Evolutionary conservation across 2,888 invertebrate species (phyloP).

Genomic region (Hydropsyche betteni): DNA sequence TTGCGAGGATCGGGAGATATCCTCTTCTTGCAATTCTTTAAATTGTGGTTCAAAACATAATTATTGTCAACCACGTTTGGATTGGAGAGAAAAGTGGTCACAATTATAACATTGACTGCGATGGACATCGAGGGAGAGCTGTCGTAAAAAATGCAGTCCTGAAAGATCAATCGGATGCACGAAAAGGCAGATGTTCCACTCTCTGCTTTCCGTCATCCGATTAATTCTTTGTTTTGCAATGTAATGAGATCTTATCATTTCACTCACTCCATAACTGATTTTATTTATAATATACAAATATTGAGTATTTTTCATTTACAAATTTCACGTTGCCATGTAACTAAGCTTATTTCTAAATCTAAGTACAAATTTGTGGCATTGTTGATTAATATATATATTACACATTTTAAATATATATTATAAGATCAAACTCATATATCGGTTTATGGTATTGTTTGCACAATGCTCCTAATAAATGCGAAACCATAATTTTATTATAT

Average conservation of each 20-base stretch:
- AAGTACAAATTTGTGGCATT: slow-evolving; percentile 49
- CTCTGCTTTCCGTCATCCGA: slow-evolving; percentile 26
- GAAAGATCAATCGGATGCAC: neutral
- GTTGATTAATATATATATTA: slow-evolving; percentile 26
- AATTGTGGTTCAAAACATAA: slow-evolving; percentile 28
- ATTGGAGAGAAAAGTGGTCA: slow-evolving; percentile 12
- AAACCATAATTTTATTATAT: neutral
- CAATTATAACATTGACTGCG: slow-evolving; percentile 2
- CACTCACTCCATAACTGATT: slow-evolving; percentile 27
- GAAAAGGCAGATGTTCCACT: slow-evolving; percentile 48
- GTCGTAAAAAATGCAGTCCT: neutral
- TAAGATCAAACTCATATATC: neutral
- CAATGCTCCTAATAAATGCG: slow-evolving; percentile 27
- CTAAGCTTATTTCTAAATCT: slow-evolving; percentile 45
- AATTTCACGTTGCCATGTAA: slow-evolving; percentile 24
- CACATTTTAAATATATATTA: neutral
- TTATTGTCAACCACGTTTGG: slow-evolving; percentile 28
- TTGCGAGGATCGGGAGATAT: slow-evolving; percentile 35
- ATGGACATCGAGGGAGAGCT: slow-evolving; percentile 12
- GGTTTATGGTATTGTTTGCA: neutral
- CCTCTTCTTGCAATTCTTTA: neutral
- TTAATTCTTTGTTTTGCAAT: neutral
- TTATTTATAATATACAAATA: slow-evolving; percentile 11
- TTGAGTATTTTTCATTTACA: slow-evolving; percentile 23
- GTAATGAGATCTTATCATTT: slow-evolving; percentile 14